Conservation (phyloP, 2,888 invertebrate species). For the Pseudoips prasinana region DNA sequence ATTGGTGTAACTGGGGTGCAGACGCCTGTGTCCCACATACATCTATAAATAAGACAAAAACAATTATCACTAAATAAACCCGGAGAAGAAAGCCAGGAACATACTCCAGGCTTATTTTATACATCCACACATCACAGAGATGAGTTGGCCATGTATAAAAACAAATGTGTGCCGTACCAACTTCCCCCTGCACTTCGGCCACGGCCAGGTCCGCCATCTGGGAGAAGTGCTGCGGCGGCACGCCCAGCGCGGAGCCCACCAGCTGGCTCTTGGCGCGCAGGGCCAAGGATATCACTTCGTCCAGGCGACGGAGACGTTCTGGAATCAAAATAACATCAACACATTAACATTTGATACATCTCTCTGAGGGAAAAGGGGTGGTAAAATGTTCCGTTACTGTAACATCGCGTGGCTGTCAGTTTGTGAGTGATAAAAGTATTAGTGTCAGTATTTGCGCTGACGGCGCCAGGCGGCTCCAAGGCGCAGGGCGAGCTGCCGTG, state of each 20-base stretch:
- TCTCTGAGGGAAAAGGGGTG: no score
- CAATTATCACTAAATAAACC: neutral
- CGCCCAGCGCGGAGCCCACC: constrained; percentile 54
- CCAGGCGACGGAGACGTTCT: constrained; percentile 70
- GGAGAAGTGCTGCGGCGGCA: constrained; percentile 45
- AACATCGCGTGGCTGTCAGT: no score
- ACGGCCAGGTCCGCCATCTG: constrained; percentile 63
- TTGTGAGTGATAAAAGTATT: no score
- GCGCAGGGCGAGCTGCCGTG: constrained; percentile 36
- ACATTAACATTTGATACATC: no score
- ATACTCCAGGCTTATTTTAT: neutral
- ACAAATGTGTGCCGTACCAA: constrained; percentile 42
- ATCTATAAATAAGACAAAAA: neutral
- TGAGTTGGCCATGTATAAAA: neutral
- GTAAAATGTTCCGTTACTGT: no score
- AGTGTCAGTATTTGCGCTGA: no score
- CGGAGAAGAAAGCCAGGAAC: neutral
- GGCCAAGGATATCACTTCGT: constrained; percentile 54
- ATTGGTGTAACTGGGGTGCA: constrained; percentile 54
- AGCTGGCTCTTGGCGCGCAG: constrained; percentile 57
- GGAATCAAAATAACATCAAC: no score
- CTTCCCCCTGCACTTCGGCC: constrained; percentile 58
- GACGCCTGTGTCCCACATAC: neutral
- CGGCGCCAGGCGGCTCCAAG: constrained; percentile 39
- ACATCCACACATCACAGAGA: neutral